These are phyloP conservation scores for Leucopternis melanops DNA, from an alignment of 2,113 vertebrate genomes.

Conservation along the genomic window DNA sequence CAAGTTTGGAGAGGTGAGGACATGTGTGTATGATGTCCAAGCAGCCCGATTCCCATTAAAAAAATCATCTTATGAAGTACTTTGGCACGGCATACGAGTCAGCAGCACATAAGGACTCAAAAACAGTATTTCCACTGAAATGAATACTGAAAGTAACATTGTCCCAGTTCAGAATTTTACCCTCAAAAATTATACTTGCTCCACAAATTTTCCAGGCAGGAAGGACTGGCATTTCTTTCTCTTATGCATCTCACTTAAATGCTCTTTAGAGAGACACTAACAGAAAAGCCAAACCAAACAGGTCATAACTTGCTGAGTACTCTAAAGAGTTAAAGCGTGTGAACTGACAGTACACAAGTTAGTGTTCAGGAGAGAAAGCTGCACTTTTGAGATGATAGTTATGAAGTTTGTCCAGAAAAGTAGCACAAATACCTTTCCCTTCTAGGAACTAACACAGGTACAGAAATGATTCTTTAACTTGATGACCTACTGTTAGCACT, in stretches of 20 bases:
- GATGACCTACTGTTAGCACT: not conserved
- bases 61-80: not conserved
- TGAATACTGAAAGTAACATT: not conserved
- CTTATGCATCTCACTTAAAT: not conserved
- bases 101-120: not conserved
- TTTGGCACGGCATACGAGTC: not conserved
- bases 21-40: not conserved
- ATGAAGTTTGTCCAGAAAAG: not conserved
- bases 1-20: not conserved
- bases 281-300: not conserved
- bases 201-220: not conserved
- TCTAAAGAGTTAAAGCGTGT: not conserved
- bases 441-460: not conserved
- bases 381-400: not conserved
- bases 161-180: not conserved
- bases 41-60: not conserved
- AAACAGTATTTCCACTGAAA: not conserved
- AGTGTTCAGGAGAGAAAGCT: not conserved
- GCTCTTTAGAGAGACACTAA: not conserved
- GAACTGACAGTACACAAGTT: not conserved
- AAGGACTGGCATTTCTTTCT: not conserved
- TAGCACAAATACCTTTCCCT: not conserved
- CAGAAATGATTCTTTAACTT: not conserved
- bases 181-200: not conserved
- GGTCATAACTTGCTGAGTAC: not conserved